These are phyloP conservation scores for Boleophthalmus pectinirostris DNA, from an alignment of 2,113 vertebrate genomes.

Conservation along the genomic window DNA sequence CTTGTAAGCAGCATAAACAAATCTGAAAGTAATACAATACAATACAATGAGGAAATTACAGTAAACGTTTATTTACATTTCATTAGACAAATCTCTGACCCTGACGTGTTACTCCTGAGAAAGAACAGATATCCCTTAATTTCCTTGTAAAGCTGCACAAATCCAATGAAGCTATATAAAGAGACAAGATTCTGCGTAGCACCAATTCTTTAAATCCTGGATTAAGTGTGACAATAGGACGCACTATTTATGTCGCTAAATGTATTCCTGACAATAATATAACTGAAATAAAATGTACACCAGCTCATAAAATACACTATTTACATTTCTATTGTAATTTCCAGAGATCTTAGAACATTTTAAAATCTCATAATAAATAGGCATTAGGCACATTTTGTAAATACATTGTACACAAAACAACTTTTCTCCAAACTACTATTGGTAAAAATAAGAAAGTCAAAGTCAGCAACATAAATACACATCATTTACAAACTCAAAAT, in stretches of 20 bases:
- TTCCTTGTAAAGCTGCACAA: slow-evolving; percentile 11
- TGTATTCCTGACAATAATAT: background rate
- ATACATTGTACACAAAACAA: background rate
- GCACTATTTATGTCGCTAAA: background rate
- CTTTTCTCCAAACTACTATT: background rate
- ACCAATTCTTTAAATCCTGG: background rate
- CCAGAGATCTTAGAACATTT: background rate
- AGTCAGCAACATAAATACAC: slow-evolving; percentile 34
- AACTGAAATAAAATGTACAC: slow-evolving; percentile 1
- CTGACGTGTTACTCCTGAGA: background rate
- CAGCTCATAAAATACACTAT: slow-evolving; percentile 4
- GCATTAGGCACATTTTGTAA: background rate
- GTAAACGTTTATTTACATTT: background rate
- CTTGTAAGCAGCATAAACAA: no score
- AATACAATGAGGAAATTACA: background rate
- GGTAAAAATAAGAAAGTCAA: background rate
- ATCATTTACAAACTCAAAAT: slow-evolving; percentile 44
- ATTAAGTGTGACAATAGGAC: background rate
- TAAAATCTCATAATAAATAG: background rate
- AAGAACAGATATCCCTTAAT: background rate
- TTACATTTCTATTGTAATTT: background rate
- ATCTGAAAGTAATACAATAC: background rate
- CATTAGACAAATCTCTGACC: background rate
- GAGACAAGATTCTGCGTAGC: background rate
- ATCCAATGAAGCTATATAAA: background rate